These are phyloP conservation scores for Pimephales promelas DNA, from an alignment of 2,113 vertebrate species.

Conservation along the genomic window DNA sequence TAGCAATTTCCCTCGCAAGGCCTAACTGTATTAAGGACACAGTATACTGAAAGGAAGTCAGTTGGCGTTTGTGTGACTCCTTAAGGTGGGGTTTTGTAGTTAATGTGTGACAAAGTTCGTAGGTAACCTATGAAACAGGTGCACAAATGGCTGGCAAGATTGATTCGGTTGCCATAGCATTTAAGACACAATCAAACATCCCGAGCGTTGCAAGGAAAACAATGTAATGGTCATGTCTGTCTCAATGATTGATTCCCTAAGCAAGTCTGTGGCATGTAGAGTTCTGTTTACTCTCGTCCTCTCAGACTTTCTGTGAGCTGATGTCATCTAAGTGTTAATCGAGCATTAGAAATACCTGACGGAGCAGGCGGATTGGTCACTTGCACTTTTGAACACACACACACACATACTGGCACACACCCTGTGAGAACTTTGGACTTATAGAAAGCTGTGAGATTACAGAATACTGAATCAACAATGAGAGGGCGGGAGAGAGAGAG, in stretches of 20 bases:
- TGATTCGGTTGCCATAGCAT: conserved; percentile 21
- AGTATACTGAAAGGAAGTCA: neutral
- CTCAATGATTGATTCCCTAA: conserved; percentile 54
- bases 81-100: conserved; percentile 25
- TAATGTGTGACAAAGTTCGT: conserved; percentile 15
- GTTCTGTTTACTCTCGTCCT: conserved; percentile 64
- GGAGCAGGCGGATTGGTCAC: conserved; percentile 56
- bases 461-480: conserved; percentile 50
- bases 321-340: conserved; percentile 64
- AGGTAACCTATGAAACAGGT: conserved; percentile 35
- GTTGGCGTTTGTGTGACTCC: neutral
- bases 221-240: conserved; percentile 40
- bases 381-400: conserved; percentile 47
- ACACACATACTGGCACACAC: conserved; percentile 56
- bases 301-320: conserved; percentile 57
- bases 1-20: neutral
- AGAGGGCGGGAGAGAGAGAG: conserved; percentile 19
- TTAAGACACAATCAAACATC: conserved; percentile 36
- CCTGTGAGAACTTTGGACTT: conserved; percentile 63
- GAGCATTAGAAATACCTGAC: conserved; percentile 56
- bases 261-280: conserved; percentile 57
- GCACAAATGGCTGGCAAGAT: conserved; percentile 21
- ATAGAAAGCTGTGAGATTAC: conserved; percentile 47
- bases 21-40: neutral
- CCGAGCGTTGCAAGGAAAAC: conserved; percentile 34